Conservation (phyloP, 2,113 vertebrate genomes). For the Mustelus asterias region DNA sequence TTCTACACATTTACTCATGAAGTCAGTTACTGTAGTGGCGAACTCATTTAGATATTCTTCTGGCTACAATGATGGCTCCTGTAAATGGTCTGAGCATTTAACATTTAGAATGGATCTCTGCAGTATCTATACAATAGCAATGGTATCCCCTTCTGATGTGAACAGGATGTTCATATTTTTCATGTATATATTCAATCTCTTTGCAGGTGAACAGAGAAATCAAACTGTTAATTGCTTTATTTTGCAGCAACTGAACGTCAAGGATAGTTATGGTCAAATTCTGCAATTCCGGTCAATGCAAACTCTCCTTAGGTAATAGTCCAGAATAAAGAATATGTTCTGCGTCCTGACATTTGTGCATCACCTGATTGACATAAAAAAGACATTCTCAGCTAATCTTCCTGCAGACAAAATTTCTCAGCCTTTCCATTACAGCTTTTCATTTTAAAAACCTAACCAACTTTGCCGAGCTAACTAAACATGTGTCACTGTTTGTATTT, state of each 20-base stretch:
- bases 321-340: not conserved
- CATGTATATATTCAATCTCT: not conserved
- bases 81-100: not conserved
- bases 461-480: not conserved
- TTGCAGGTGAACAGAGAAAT: not conserved
- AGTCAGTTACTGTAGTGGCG: too few species aligned
- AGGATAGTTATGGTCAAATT: not conserved
- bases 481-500: not conserved
- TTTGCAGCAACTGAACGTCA: not conserved
- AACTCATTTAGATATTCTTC: too few species aligned
- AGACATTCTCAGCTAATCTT: not conserved
- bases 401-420: not conserved
- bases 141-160: not conserved
- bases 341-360: not conserved
- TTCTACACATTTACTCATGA: too few species aligned
- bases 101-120: not conserved
- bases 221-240: not conserved
- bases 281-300: not conserved
- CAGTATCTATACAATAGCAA: not conserved
- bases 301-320: not conserved
- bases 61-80: too few species aligned
- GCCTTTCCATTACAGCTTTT: not conserved
- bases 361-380: not conserved
- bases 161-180: not conserved
- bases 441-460: not conserved